Evolutionary conservation across 37 sponge, comb jelly and placozoan genomes (phyloP), one percentile per base, ranked within the genome.

Genomic region (Oscarella lobularis): DNA sequence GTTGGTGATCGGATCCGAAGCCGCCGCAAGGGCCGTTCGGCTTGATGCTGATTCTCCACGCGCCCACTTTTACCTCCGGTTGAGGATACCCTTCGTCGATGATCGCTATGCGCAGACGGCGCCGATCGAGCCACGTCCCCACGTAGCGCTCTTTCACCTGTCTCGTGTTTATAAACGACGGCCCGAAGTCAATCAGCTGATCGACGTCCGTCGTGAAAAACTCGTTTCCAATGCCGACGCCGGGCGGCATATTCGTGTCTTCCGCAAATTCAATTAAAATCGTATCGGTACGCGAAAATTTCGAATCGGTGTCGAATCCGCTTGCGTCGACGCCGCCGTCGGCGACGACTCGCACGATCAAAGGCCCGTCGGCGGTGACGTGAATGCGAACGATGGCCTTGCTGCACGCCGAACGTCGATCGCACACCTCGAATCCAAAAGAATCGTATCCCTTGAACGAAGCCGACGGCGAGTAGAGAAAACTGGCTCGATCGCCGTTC

Each of bases 241-340:
- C 6, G 3, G 94, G 94, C 33, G 94, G 90, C 74, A 79, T 76
- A 81, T 93, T 93, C 41, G 94, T 93, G 38, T 71, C 80, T 35
- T 84, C 85, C 0, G 73, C 39, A 74, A 93, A 93, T 0, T 48
- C 66, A 3, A 93, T 74, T 0, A 6, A 20, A 33, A 89, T 79
- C 0, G 35, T 39, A 48, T 93, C 94, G 0, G 85, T 87, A 67
- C 60, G 38, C 9, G 90, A 86, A 2, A 93, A 77, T 40, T 84
- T 89, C 2, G 89, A 76, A 66, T 93, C 87, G 0, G 38, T 32
- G 3, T 74, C 32, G 0, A 39, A 41, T 0, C 76, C 80, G 35
- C 33, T 73, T 30, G 6, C 65, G 30, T 0, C 40, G 5, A 2
- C 31, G 48, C 33, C 38, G 20, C 82, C 39, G 29, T 75, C 27